Base-by-base conservation (phyloP, 2,888 invertebrate species). In the Meghimatium bilineatum region DNA sequence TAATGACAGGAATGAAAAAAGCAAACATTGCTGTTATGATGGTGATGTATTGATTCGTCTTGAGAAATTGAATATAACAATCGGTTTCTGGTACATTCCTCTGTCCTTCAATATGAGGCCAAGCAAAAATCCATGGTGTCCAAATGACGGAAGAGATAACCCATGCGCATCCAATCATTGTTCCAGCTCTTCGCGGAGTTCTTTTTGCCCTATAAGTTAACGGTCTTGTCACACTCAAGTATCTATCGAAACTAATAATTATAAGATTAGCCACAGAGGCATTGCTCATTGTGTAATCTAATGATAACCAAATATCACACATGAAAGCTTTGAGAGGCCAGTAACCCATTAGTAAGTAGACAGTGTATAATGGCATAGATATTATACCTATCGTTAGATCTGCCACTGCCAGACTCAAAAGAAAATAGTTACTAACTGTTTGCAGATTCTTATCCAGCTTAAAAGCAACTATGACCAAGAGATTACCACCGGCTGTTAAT, bases 111-210 rank as follows among this genome's bases (percentile, higher is more conserved):
- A 99, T 98, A 93, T 98, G 97, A 79, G 99, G 99, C 99, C 99
- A 99, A 88, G 97, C 96, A 94, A 98, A 97, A 92, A 99, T 99
- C 98, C 98, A 99, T 5, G 99, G 99, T 29, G 98, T 98, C 99
- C 99, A 99, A 85, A 99, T 94, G 85, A 98, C 94, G 87, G 97
- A 94, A 88, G 98, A 98, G 90, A 99, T 96, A 80, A 98, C 96
- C 98, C 99, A 99, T 80, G 99, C 99, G 90, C 96, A 96, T 32
- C 95, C 97, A 90, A 99, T 99, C 98, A 99, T 98, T 88, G 97
- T 95, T 32, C 97, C 97, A 78, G 99, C 99, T 91, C 97, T 96
- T 90, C 96, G 96, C 86, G 98, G 97, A 90, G 98, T 99, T 93
- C 99, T 95, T 93, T 97, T 97, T 36, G 98, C 99, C 86, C 99